A percentile compares a stretch with the other conserved stretches of the same genome.
Evolutionary conservation across 2,888 invertebrate species (phyloP).

Genomic region (Tinea trinotella): DNA sequence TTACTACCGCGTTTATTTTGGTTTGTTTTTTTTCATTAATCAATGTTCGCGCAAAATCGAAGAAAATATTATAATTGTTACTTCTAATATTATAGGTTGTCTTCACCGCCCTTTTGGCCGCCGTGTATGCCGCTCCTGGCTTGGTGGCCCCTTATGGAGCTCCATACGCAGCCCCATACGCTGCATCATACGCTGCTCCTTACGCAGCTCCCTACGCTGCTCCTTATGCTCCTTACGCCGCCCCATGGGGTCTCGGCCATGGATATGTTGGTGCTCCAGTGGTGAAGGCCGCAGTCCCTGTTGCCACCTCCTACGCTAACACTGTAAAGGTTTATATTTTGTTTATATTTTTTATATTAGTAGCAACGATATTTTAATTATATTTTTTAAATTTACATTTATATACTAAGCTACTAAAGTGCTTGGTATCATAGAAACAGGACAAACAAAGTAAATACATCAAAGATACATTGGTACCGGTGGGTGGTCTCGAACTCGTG

Average conservation of each 20-base stretch:
- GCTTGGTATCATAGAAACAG: too few species aligned
- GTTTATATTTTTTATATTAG: not conserved
- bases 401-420: too few species aligned
- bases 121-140: constrained; percentile 34
- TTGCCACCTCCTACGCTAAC: constrained; percentile 77
- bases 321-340: constrained; percentile 66
- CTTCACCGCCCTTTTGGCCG: constrained; percentile 52
- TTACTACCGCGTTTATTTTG: too few species aligned
- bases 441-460: too few species aligned
- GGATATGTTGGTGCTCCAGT: constrained; percentile 54
- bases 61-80: too few species aligned
- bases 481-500: too few species aligned
- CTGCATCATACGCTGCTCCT: constrained; percentile 47
- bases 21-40: too few species aligned
- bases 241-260: constrained; percentile 30
- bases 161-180: constrained; percentile 29
- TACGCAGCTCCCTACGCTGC: constrained; percentile 37
- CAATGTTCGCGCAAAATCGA: too few species aligned
- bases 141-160: constrained; percentile 49
- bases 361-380: too few species aligned
- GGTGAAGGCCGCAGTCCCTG: constrained; percentile 66
- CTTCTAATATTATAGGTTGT: constrained; percentile 49
- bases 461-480: too few species aligned
- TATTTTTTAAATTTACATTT: too few species aligned
- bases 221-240: constrained; percentile 38